A percentile compares a stretch with the other conserved stretches of the same genome.
These are phyloP conservation scores for Slavum lentiscoides DNA, from an alignment of 2,888 invertebrate genomes.

Conservation along the genomic window DNA sequence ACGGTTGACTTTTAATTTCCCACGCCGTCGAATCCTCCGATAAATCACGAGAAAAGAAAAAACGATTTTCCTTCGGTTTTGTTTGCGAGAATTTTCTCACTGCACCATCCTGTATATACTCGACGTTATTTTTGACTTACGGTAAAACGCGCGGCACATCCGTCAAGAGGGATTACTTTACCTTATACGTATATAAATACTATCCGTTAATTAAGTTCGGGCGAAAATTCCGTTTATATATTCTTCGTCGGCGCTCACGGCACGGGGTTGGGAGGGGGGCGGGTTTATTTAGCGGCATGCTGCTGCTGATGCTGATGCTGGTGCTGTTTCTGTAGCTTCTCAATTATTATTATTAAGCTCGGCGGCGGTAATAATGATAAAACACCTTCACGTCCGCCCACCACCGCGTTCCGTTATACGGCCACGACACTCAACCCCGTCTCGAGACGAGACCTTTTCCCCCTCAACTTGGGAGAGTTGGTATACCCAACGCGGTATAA, in stretches of 20 bases:
- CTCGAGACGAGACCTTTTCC: not conserved
- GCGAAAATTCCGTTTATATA: constrained; percentile 36
- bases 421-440: not conserved
- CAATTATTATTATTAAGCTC: constrained; percentile 42
- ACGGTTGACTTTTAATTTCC: too few relatives aligned
- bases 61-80: too few relatives aligned
- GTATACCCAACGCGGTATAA: too few relatives aligned
- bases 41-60: too few relatives aligned
- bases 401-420: not conserved
- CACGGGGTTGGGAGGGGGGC: not conserved
- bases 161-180: constrained; percentile 28
- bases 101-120: too few relatives aligned
- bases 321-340: not conserved
- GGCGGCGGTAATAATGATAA: constrained; percentile 35
- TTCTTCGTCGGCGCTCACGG: too few relatives aligned
- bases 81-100: too few relatives aligned
- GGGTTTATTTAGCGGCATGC: not conserved
- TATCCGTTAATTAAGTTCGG: constrained; percentile 35
- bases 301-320: too few relatives aligned
- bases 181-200: not conserved
- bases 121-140: too few relatives aligned
- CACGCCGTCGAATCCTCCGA: too few relatives aligned
- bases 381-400: not conserved
- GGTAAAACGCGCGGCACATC: constrained; percentile 22
- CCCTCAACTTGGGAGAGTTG: constrained; percentile 2